Evolutionary conservation across 2,888 invertebrate species (phyloP).

Genomic region (Lacanobia oleracea): DNA sequence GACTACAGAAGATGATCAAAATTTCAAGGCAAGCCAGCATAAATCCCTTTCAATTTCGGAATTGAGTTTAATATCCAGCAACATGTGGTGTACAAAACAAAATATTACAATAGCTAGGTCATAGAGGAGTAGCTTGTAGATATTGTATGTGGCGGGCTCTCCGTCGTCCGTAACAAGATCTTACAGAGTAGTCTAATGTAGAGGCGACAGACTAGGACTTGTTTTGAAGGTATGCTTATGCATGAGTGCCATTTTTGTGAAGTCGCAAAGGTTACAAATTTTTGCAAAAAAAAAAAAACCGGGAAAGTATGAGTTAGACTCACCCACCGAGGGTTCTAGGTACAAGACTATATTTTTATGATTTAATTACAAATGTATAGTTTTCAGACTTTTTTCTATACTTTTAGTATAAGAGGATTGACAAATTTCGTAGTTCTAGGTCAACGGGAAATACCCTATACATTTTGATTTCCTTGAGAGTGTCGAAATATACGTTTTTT

Average conservation of each 20-base stretch:
- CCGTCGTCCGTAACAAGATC: slow-evolving; percentile 48
- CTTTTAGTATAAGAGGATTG: no score
- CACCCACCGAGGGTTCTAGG: no score
- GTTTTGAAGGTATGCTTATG: not conserved
- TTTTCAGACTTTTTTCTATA: no score
- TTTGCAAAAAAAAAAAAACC: no score
- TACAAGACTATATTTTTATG: no score
- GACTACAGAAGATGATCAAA: slow-evolving; percentile 10
- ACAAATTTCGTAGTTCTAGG: no score
- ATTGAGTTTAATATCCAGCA: slow-evolving; percentile 47
- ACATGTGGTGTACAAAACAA: slow-evolving; percentile 57
- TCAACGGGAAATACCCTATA: no score
- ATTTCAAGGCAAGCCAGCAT: slow-evolving; percentile 23
- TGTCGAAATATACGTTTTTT: no score
- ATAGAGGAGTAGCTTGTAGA: slow-evolving; percentile 44
- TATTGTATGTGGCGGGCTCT: slow-evolving; percentile 55
- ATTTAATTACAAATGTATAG: no score
- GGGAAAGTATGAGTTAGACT: no score
- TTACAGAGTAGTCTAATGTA: slow-evolving; percentile 48
- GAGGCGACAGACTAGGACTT: slow-evolving; percentile 1
- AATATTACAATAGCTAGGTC: slow-evolving; percentile 55
- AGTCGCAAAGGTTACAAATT: no score
- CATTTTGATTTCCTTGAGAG: no score
- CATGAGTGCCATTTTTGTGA: not conserved
- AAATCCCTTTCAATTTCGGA: slow-evolving; percentile 42